Conservation (phyloP, 1,140 invertebrate genomes). For the Rhynchophorus ferrugineus region DNA sequence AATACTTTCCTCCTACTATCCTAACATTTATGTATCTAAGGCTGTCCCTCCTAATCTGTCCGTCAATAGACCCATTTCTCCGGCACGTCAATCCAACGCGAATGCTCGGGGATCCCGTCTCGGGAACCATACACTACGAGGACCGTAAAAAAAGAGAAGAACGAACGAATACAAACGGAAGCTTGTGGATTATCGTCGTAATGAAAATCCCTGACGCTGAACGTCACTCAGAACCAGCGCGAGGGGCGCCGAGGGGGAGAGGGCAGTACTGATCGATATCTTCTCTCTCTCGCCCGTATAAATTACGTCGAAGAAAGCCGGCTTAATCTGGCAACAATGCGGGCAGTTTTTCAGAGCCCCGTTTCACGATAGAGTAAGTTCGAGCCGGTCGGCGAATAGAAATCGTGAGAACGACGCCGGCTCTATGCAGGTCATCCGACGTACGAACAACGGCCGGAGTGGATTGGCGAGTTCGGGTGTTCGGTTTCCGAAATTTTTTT, state of each 20-base stretch:
- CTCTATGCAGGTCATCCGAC: conserved; percentile 2
- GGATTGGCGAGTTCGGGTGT: not conserved
- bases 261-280: conserved; percentile 18
- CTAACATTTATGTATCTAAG: too few species aligned
- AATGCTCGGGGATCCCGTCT: too few species aligned
- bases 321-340: conserved; percentile 15
- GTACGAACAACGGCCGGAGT: not conserved
- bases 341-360: not conserved
- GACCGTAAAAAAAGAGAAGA: too few species aligned
- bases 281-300: conserved; percentile 8
- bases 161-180: too few species aligned
- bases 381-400: conserved; percentile 17
- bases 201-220: not conserved
- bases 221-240: not conserved
- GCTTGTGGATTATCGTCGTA: too few species aligned
- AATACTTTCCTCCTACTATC: too few species aligned
- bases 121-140: too few species aligned
- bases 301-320: conserved; percentile 16
- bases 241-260: conserved; percentile 5
- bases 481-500: too few species aligned
- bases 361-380: not conserved
- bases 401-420: conserved; percentile 18
- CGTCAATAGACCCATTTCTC: too few species aligned
- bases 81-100: too few species aligned
- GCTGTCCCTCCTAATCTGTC: too few species aligned